Conservation (phyloP, 92 coral and sea anemone genomes). For the Parazoanthus darwini region DNA sequence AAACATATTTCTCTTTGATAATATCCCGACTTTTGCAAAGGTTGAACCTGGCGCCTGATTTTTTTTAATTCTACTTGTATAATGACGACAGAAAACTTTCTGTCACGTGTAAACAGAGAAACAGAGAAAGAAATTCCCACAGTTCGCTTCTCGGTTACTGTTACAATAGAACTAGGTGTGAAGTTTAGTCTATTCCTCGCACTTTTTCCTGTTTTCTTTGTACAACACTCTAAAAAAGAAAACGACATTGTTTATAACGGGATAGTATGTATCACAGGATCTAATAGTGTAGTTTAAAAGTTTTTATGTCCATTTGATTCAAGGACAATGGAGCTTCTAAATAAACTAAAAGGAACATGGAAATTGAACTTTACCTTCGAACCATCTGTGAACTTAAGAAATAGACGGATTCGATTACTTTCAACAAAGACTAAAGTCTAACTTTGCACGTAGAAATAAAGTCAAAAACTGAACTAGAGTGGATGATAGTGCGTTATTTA, state of each 20-base stretch:
- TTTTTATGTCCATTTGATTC: background rate
- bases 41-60: background rate
- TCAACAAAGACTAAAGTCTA: background rate
- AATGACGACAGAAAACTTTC: background rate
- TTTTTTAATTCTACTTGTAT: background rate
- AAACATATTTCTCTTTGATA: constrained; percentile 1
- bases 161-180: constrained; percentile 9
- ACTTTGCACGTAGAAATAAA: background rate
- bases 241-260: background rate
- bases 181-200: background rate
- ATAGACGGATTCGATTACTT: constrained; percentile 11
- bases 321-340: background rate
- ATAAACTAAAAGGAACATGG: background rate
- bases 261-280: background rate
- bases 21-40: background rate
- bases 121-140: constrained; percentile 4
- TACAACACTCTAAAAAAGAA: background rate
- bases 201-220: background rate
- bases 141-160: background rate
- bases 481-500: background rate
- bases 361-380: background rate
- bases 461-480: background rate
- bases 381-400: constrained; percentile 6
- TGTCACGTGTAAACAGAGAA: constrained; percentile 1
- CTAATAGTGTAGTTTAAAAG: background rate